Evolutionary conservation across 2,888 invertebrate genomes (phyloP).

Genomic region (Megaustenia siamemsis): DNA sequence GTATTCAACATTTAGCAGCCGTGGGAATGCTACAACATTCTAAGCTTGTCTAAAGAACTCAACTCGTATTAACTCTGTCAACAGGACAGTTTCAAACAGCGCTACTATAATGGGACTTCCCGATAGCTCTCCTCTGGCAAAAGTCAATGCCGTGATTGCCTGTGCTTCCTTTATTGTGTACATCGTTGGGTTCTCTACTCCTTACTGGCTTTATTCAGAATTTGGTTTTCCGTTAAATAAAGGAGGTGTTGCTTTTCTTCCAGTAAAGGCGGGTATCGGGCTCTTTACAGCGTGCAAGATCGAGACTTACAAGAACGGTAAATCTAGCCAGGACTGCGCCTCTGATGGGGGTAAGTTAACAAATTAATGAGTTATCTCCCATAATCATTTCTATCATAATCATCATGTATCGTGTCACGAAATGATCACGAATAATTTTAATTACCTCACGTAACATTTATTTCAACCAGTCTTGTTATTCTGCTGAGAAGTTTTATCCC

Average conservation of each 20-base stretch:
- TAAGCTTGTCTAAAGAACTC: too few relatives aligned
- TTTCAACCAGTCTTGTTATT: too few relatives aligned
- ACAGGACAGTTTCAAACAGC: not conserved
- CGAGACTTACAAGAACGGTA: not conserved
- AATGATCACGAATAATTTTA: too few relatives aligned
- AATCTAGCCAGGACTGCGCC: not conserved
- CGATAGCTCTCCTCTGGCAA: not conserved
- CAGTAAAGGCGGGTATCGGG: slow-evolving; percentile 21
- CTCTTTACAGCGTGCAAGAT: slow-evolving; percentile 29
- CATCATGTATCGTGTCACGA: too few relatives aligned
- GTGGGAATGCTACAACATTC: too few relatives aligned
- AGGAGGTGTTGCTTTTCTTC: not conserved
- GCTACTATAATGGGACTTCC: slow-evolving; percentile 2
- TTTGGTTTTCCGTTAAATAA: not conserved
- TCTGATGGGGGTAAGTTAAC: slow-evolving; percentile 35
- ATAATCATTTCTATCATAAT: too few relatives aligned
- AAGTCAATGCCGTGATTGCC: not conserved
- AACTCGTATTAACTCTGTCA: too few relatives aligned
- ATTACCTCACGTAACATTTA: too few relatives aligned
- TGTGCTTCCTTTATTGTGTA: slow-evolving; percentile 29
- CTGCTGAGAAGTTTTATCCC: too few relatives aligned
- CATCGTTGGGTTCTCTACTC: slow-evolving; percentile 19
- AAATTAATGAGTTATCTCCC: too few relatives aligned
- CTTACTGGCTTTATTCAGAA: slow-evolving; percentile 24
- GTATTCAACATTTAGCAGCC: too few relatives aligned